Evolutionary conservation across 2,113 vertebrate genomes (phyloP).

Genomic region (Recurvirostra avosetta): DNA sequence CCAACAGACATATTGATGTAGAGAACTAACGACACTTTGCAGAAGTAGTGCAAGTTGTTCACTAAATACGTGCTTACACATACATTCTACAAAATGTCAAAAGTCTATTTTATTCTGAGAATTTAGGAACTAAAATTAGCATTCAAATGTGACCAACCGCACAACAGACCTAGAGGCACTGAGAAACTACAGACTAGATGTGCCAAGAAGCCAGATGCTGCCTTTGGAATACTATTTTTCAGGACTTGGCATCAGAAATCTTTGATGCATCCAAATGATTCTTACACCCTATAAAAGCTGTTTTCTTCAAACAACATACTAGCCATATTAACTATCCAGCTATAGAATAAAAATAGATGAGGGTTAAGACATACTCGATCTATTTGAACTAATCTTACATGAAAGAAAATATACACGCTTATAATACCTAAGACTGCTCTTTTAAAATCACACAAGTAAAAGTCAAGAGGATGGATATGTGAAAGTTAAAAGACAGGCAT

Average conservation of each 20-base stretch:
- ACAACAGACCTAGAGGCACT: conserved; percentile 34
- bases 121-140: conserved; percentile 35
- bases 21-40: neutral
- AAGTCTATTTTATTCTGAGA: conserved; percentile 41
- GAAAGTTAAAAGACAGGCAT: neutral
- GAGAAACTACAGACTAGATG: conserved; percentile 47
- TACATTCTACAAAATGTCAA: neutral
- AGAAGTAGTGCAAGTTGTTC: neutral
- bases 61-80: neutral
- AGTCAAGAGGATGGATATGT: neutral
- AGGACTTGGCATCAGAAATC: conserved; percentile 51
- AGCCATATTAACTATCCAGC: neutral
- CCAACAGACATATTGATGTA: neutral
- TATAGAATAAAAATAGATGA: neutral
- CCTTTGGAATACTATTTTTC: conserved; percentile 66
- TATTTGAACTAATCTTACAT: neutral
- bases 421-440: neutral
- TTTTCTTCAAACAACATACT: conserved; percentile 49
- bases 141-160: conserved; percentile 45
- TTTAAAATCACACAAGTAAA: neutral
- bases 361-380: neutral
- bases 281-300: conserved; percentile 1
- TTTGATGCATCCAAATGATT: conserved; percentile 60
- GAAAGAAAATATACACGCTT: neutral
- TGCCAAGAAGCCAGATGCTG: conserved; percentile 75